phyloP scores from a whole-genome alignment of 2,888 invertebrate species.

The Megalurothrips usitatus region DNA sequence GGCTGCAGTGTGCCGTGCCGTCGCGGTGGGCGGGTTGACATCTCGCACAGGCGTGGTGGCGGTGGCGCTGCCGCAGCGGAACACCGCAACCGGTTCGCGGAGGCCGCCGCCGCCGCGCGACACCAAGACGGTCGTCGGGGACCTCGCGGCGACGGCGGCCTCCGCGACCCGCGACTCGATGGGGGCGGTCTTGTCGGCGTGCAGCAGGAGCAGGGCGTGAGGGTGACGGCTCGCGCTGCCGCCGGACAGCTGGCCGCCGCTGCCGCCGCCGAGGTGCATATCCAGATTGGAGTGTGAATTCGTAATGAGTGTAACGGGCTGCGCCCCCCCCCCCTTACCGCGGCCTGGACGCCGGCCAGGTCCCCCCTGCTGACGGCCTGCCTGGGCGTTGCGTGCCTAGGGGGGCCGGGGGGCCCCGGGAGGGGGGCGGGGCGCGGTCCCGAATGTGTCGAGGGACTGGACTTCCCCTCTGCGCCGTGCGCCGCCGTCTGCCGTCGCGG shows the following conservation, averaged over 20 bases:
- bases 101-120: not conserved
- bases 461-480: no score
- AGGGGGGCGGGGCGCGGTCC: not conserved
- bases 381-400: not conserved
- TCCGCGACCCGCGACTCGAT: not conserved
- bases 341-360: not conserved
- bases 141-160: not conserved
- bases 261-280: not conserved
- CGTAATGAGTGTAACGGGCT: conserved; percentile 10
- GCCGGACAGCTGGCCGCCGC: not conserved
- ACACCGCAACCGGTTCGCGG: not conserved
- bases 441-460: not conserved
- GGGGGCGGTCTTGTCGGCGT: not conserved
- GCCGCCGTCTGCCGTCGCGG: no score
- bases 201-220: not conserved
- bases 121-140: not conserved
- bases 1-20: no score
- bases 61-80: no score
- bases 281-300: conserved; percentile 18
- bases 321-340: not conserved
- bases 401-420: not conserved
- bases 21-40: no score
- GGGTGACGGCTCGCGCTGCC: not conserved
- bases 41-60: no score
- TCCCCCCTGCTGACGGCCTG: not conserved